Evolutionary conservation across 2,888 invertebrate species (phyloP).

Genomic region (Autographa pulchrina): DNA sequence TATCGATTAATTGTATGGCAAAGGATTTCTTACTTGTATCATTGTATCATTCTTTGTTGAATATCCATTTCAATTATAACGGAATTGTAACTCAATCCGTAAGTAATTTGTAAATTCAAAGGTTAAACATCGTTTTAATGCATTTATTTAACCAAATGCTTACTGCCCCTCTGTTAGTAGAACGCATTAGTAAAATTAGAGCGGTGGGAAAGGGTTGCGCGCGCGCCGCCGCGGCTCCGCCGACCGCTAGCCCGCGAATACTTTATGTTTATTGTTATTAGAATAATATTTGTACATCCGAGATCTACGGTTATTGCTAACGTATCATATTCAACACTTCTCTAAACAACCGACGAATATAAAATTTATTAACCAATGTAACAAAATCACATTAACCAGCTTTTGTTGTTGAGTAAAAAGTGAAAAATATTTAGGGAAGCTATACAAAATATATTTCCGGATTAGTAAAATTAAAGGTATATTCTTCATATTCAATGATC

Average conservation of each 20-base stretch:
- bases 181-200: conserved; percentile 89
- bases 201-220: conserved; percentile 88
- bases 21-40: background rate
- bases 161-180: conserved; percentile 80
- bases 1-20: no score
- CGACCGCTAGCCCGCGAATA: conserved; percentile 66
- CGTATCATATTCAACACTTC: conserved; percentile 68
- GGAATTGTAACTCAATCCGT: conserved; percentile 56
- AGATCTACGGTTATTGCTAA: conserved; percentile 84
- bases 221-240: conserved; percentile 57
- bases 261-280: conserved; percentile 88
- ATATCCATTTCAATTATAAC: conserved; percentile 20
- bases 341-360: conserved; percentile 50
- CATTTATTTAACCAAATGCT: conserved; percentile 81
- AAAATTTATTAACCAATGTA: conserved; percentile 31
- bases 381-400: conserved; percentile 21
- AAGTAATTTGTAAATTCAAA: conserved; percentile 79
- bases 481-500: conserved; percentile 79
- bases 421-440: conserved; percentile 33
- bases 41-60: background rate
- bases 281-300: conserved; percentile 87
- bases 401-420: conserved; percentile 44
- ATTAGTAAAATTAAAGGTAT: conserved; percentile 76
- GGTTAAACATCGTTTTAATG: conserved; percentile 80
- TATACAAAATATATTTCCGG: conserved; percentile 57